Base-by-base conservation (phyloP, 2,113 vertebrate genomes). In the Saimiri boliviensis region DNA sequence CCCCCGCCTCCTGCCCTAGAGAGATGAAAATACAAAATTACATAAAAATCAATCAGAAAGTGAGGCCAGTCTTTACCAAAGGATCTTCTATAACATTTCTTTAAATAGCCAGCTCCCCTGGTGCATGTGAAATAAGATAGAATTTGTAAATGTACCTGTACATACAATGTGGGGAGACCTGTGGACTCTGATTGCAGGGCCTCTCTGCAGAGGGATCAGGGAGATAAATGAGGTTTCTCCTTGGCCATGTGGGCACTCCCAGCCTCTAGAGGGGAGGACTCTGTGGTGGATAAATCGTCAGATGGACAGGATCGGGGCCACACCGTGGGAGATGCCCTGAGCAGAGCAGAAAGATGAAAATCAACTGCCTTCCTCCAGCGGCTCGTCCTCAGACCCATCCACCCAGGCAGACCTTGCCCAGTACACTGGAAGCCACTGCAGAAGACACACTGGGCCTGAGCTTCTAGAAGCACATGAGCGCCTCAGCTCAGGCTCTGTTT, bases 21-120 rank as follows among this genome's bases (percentile, higher is more conserved):
- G 93, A 95, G 52, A 94, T 10, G 81, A 85, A 94, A 96, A 98
- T 95, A 93, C 80, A 42, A 97, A 87, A 63, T 89, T 87, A 96
- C 89, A 94, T 81, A 63, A 73, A 96, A 81, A 49, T 60, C 92
- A 95, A 88, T 68, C 86, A 27, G 79, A 95, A 79, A 58, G 45
- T n/a, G 80, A 96, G 87, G 60, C 86, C 47, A 94, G 42, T 85
- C 91, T 98, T 98, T 97, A 92, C 97, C 63, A 58, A 93, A 85
- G 92, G 94, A 96, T 98, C 63, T 96, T 88, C 80, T 74, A 8
- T 58, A 87, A 79, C 84, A 92, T 89, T 71, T 96, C 58, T 93
- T 90, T 96, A 94, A 97, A 97, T 42, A 98, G 27, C 21, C 71
- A 88, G 4, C 47, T 96, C 76, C 95, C 93, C 20, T 10, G 84